Evolutionary conservation across 2,888 invertebrate species (phyloP).

Genomic region (Ellobium chinense): DNA sequence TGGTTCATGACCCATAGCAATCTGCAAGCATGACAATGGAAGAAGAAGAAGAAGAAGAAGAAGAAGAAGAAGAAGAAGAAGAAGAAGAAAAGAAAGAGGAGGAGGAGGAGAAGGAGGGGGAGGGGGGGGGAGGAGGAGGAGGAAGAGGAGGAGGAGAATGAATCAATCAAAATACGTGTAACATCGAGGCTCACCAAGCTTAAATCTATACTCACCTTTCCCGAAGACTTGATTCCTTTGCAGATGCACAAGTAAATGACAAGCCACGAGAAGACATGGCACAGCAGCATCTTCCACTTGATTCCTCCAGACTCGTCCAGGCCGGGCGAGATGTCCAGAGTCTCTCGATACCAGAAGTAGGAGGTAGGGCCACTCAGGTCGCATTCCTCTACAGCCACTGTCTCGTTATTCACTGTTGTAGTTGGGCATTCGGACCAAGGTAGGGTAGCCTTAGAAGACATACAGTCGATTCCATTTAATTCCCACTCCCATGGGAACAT

Average conservation of each 20-base stretch:
- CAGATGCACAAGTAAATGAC: constrained; percentile 96
- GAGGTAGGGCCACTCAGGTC: constrained; percentile 67
- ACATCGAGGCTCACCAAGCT: no score
- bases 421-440: constrained; percentile 93
- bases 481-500: not conserved
- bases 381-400: constrained; percentile 59
- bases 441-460: constrained; percentile 79
- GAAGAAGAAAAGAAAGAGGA: not conserved
- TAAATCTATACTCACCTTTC: constrained; percentile 87
- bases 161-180: no score
- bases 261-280: constrained; percentile 92
- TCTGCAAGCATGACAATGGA: no score
- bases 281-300: constrained; percentile 95
- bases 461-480: not conserved
- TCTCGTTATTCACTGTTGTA: constrained; percentile 49
- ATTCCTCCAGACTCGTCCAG: constrained; percentile 92
- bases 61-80: not conserved
- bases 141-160: no score
- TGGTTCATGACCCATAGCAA: no score
- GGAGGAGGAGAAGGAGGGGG: no score
- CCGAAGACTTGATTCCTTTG: constrained; percentile 97
- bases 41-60: no score
- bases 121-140: no score
- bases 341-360: constrained; percentile 71
- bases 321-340: constrained; percentile 89